These are phyloP conservation scores for Cossypha caffra DNA, from an alignment of 2,797 vertebrate genomes.

Conservation along the genomic window DNA sequence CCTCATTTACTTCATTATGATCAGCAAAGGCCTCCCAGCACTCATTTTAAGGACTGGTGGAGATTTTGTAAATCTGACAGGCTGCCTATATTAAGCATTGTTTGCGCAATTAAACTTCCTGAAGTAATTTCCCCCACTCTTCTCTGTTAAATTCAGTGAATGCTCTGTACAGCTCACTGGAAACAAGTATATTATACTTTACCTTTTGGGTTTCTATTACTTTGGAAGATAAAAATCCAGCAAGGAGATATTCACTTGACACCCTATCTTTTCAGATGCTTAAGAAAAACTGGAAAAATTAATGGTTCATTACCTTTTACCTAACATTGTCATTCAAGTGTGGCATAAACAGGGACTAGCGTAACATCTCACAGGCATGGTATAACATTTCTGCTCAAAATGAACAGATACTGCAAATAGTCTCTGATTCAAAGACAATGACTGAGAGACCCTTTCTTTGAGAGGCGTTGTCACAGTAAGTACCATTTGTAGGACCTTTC, in stretches of 20 bases:
- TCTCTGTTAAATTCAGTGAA: background rate
- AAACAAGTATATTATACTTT: background rate
- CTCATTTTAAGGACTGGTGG: background rate
- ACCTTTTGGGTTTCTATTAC: background rate
- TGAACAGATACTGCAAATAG: background rate
- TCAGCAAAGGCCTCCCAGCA: background rate
- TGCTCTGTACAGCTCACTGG: background rate
- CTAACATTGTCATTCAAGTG: background rate
- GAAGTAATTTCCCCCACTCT: background rate
- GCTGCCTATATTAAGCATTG: background rate
- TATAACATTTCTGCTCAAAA: background rate
- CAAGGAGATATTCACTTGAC: background rate
- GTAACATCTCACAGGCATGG: background rate
- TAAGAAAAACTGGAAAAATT: background rate
- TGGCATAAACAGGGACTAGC: background rate
- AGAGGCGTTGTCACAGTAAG: background rate
- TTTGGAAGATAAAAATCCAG: background rate
- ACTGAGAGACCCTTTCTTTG: background rate
- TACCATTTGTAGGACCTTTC: background rate
- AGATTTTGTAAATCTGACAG: background rate
- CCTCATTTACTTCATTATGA: background rate
- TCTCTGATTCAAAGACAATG: background rate
- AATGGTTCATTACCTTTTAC: background rate
- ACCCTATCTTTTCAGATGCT: background rate
- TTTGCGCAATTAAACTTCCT: background rate